Percentiles rank a stretch among this genome's conserved stretches.
phyloP scores from a whole-genome alignment of 2,888 invertebrate species.

The Listrodromus nycthemerus region DNA sequence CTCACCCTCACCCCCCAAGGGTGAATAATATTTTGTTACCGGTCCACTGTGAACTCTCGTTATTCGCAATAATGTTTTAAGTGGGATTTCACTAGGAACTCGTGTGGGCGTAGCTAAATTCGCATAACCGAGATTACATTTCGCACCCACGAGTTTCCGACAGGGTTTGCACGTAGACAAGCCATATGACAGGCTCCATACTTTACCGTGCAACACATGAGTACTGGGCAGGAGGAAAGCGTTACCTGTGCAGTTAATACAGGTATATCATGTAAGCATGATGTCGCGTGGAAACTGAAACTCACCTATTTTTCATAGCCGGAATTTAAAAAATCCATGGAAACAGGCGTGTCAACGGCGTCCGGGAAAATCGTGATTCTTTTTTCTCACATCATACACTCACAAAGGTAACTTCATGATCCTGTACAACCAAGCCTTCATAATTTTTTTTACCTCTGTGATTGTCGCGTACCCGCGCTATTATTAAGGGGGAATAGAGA shows the following conservation, averaged over 20 bases:
- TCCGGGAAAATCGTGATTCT: neutral
- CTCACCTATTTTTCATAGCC: neutral
- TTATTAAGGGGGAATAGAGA: neutral
- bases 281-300: neutral
- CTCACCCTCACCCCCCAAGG: neutral
- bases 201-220: neutral
- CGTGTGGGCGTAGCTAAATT: neutral
- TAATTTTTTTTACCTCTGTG: neutral
- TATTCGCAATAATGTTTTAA: slow-evolving; percentile 19
- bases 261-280: neutral
- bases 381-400: neutral
- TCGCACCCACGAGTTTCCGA: slow-evolving; percentile 8
- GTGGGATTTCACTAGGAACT: neutral
- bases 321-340: neutral
- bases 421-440: neutral
- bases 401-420: neutral
- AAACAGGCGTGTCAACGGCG: neutral
- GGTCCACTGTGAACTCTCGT: neutral
- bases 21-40: neutral
- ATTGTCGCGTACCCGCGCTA: neutral
- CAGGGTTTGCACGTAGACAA: neutral
- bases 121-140: slow-evolving; percentile 6
- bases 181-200: neutral
- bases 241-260: neutral
- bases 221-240: neutral